Percentiles rank a stretch among this genome's conserved stretches.
Evolutionary conservation across 2,113 vertebrate species (phyloP).

Genomic region (Grammomys surdaster): DNA sequence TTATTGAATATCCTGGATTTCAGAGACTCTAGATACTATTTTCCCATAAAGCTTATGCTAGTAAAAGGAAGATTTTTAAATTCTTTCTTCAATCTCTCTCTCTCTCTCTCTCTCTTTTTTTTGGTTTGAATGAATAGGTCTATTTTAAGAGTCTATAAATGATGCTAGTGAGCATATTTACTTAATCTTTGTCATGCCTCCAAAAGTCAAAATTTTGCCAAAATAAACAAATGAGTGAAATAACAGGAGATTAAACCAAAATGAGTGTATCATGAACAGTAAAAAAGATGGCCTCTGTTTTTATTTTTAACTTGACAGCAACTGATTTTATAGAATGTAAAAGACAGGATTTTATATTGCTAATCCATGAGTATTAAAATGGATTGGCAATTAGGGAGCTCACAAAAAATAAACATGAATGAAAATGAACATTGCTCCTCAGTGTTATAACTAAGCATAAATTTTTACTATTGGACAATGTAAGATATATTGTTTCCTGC

Average conservation of each 20-base stretch:
- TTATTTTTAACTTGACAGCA: background rate
- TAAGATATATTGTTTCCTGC: background rate
- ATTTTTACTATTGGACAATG: background rate
- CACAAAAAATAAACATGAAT: background rate
- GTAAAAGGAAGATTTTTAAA: background rate
- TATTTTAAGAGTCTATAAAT: background rate
- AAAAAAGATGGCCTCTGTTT: background rate
- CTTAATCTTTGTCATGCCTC: background rate
- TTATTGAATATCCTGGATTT: background rate
- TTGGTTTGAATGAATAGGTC: background rate
- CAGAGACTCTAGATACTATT: background rate
- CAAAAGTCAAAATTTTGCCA: background rate
- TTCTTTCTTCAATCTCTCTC: background rate
- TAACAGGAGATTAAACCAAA: background rate
- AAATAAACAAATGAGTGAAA: background rate
- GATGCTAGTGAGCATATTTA: background rate
- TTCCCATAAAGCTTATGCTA: background rate
- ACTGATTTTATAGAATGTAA: background rate
- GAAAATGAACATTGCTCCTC: no score
- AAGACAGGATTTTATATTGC: background rate
- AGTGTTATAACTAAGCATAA: background rate
- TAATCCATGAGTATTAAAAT: conserved; percentile 15
- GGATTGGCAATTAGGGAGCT: conserved; percentile 7
- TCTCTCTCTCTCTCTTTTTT: background rate
- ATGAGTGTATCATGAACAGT: background rate